These are phyloP conservation scores for Pseudoatta argentina DNA, from an alignment of 1,140 invertebrate species.

Conservation along the genomic window DNA sequence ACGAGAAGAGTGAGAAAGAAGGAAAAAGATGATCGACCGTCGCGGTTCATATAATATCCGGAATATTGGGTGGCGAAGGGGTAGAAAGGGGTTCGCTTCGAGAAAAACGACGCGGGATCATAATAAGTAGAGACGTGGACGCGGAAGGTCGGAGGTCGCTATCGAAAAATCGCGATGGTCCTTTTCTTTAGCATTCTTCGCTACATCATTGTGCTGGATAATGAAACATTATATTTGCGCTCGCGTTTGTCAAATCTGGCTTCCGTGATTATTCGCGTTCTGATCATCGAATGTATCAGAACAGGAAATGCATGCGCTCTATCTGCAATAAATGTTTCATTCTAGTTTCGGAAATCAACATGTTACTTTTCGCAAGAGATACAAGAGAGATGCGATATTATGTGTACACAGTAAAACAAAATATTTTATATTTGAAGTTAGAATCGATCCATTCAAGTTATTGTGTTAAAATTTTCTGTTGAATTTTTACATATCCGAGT, in stretches of 20 bases:
- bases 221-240: slow-evolving; percentile 50
- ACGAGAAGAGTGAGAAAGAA: slow-evolving; percentile 42
- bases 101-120: slow-evolving; percentile 61
- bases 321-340: background rate
- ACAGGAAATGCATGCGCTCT: background rate
- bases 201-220: slow-evolving; percentile 21
- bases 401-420: background rate
- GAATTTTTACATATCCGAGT: too few species aligned
- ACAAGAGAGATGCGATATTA: background rate
- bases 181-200: slow-evolving; percentile 15
- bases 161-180: slow-evolving; percentile 63
- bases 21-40: slow-evolving; percentile 71
- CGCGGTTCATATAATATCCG: slow-evolving; percentile 75
- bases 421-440: too few species aligned
- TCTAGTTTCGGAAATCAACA: background rate
- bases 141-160: slow-evolving; percentile 57
- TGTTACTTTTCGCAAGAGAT: background rate
- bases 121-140: slow-evolving; percentile 70
- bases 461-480: too few species aligned
- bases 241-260: slow-evolving; percentile 40
- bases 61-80: slow-evolving; percentile 65
- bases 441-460: background rate
- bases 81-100: slow-evolving; percentile 29
- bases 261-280: slow-evolving; percentile 64
- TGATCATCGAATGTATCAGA: slow-evolving; percentile 7